Percentiles rank a stretch among this genome's conserved stretches.
Conservation (phyloP, 2,888 invertebrate species). For the Coelogynopora nodosa region DNA sequence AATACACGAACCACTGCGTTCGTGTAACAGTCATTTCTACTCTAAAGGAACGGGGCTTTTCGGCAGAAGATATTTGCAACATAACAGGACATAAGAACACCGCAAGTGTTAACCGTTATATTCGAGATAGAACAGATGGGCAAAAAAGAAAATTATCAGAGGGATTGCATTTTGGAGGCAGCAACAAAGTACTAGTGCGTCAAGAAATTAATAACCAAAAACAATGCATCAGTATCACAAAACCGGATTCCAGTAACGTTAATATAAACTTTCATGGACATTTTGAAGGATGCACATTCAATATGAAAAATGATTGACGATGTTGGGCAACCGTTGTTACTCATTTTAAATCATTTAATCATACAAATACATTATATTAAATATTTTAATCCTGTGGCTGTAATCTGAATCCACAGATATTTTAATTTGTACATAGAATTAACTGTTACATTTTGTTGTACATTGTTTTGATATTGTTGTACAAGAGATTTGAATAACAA, state of each 20-base stretch:
- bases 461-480: background rate
- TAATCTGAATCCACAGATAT: background rate
- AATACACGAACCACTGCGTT: constrained; percentile 32
- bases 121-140: background rate
- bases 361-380: too few relatives aligned
- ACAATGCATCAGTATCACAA: constrained; percentile 13
- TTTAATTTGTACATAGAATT: background rate
- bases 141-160: constrained; percentile 37
- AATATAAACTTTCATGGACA: background rate
- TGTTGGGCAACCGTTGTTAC: background rate
- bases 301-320: background rate
- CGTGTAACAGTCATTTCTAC: constrained; percentile 33
- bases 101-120: constrained; percentile 33
- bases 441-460: constrained; percentile 8
- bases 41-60: constrained; percentile 2
- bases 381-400: background rate
- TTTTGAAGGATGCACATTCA: background rate
- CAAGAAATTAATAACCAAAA: constrained; percentile 15
- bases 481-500: background rate
- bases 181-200: constrained; percentile 19
- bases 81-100: constrained; percentile 15
- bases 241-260: constrained; percentile 5
- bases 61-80: constrained; percentile 1
- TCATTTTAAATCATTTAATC: background rate
- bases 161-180: constrained; percentile 25